These are phyloP conservation scores for Lacanobia oleracea DNA, from an alignment of 2,888 invertebrate species.

Conservation along the genomic window DNA sequence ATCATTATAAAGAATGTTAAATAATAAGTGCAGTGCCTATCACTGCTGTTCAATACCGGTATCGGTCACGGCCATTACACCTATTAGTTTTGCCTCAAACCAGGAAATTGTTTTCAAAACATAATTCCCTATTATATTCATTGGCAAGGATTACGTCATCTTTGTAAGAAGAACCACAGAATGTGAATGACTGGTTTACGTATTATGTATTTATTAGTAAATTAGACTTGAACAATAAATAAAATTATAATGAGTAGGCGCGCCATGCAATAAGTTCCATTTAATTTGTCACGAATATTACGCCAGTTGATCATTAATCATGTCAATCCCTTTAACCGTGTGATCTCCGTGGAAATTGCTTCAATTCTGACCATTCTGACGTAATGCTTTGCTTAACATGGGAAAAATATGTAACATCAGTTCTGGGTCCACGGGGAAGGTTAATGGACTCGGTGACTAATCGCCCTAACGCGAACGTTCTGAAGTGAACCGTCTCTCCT, in stretches of 20 bases:
- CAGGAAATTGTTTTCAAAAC: conserved; percentile 76
- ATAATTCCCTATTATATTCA: conserved; percentile 69
- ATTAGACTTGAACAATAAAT: conserved; percentile 37
- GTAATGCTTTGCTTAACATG: conserved; percentile 32
- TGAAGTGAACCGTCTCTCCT: conserved; percentile 19
- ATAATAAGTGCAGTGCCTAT: conserved; percentile 54
- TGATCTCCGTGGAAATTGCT: conserved; percentile 41
- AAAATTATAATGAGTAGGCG: conserved; percentile 21
- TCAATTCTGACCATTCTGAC: conserved; percentile 4
- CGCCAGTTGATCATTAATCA: conserved; percentile 62
- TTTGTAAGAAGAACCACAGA: conserved; percentile 45
- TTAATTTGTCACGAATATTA: conserved; percentile 64
- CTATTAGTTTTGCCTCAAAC: conserved; percentile 68
- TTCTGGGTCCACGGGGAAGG: conserved; percentile 9
- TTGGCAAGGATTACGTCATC: conserved; percentile 65
- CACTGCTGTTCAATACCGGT: conserved; percentile 49
- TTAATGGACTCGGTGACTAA: conserved; percentile 42
- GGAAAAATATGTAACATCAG: conserved; percentile 27
- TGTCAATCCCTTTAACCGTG: conserved; percentile 52
- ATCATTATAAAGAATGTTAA: conserved; percentile 47
- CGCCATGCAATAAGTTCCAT: conserved; percentile 37
- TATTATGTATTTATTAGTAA: conserved; percentile 36
- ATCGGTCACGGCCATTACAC: conserved; percentile 69
- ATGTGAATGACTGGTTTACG: conserved; percentile 30
- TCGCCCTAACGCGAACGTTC: conserved; percentile 19